phyloP scores from a whole-genome alignment of 1,140 invertebrate genomes.

The Heliconius hermathena region DNA sequence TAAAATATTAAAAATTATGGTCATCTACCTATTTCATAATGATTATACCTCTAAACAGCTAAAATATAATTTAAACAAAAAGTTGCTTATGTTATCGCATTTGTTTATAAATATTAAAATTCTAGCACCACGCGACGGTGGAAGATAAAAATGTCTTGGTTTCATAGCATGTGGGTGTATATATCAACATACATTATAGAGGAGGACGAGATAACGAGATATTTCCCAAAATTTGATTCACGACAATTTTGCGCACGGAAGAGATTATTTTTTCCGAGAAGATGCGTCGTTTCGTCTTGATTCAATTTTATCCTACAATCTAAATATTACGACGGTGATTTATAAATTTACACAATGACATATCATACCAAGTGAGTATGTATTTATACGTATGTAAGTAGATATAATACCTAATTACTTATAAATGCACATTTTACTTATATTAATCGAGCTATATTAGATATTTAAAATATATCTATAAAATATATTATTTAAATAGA shows the following conservation, averaged over 20 bases:
- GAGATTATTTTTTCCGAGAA: slow-evolving; percentile 41
- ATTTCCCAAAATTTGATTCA: slow-evolving; percentile 50
- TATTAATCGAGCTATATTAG: neutral
- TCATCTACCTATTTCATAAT: too few species aligned
- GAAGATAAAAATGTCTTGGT: neutral
- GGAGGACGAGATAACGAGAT: slow-evolving; percentile 48
- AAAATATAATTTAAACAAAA: neutral
- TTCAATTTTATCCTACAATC: slow-evolving; percentile 42
- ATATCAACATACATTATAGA: slow-evolving; percentile 38
- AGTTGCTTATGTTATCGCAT: neutral
- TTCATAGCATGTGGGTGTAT: neutral
- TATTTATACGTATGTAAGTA: too few species aligned
- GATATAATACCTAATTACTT: neutral
- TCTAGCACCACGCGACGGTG: neutral
- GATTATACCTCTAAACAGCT: too few species aligned
- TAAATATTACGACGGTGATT: slow-evolving; percentile 40
- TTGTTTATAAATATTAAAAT: too few species aligned
- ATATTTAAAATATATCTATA: too few species aligned
- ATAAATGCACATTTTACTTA: neutral
- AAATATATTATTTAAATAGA: too few species aligned
- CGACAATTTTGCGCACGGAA: slow-evolving; percentile 43
- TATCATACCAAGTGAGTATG: slow-evolving; percentile 10
- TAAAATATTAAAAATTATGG: too few species aligned
- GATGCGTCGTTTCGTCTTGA: slow-evolving; percentile 38
- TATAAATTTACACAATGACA: slow-evolving; percentile 36